Conservation (phyloP, 2,888 invertebrate genomes). For the Scaptomyza tumidula region DNA sequence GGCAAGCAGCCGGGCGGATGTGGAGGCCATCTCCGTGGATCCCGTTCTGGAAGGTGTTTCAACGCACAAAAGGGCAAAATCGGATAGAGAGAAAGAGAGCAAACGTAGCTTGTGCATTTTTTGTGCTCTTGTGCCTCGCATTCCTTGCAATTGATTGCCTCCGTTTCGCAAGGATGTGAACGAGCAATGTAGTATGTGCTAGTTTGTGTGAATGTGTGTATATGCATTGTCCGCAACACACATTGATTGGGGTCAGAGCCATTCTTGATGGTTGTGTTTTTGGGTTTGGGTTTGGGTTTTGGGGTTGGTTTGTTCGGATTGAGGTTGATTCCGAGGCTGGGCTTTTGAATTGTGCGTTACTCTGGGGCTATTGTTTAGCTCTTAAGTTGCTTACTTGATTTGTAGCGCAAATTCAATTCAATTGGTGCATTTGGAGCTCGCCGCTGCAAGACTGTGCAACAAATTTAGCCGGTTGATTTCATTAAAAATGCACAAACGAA, state of each 20-base stretch:
- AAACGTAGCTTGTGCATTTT: constrained; percentile 50
- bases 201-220: constrained; percentile 9
- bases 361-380: constrained; percentile 72
- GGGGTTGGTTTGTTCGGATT: background rate
- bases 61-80: constrained; percentile 51
- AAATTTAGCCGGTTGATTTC: constrained; percentile 46
- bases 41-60: constrained; percentile 45
- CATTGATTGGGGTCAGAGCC: constrained; percentile 47
- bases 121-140: constrained; percentile 62
- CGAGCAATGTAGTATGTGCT: constrained; percentile 6
- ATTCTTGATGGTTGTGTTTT: constrained; percentile 26
- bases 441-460: constrained; percentile 56
- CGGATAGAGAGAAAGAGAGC: constrained; percentile 4
- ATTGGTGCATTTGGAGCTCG: constrained; percentile 54
- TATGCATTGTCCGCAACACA: constrained; percentile 42
- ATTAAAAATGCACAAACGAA: constrained; percentile 21
- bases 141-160: constrained; percentile 77
- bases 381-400: constrained; percentile 80
- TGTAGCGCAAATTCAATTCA: constrained; percentile 79
- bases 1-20: background rate
- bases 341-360: constrained; percentile 35
- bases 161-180: constrained; percentile 54
- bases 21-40: constrained; percentile 8
- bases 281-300: background rate
- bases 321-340: constrained; percentile 13